phyloP scores from a whole-genome alignment of 2,888 invertebrate genomes.

The Eupithecia abbreviata region DNA sequence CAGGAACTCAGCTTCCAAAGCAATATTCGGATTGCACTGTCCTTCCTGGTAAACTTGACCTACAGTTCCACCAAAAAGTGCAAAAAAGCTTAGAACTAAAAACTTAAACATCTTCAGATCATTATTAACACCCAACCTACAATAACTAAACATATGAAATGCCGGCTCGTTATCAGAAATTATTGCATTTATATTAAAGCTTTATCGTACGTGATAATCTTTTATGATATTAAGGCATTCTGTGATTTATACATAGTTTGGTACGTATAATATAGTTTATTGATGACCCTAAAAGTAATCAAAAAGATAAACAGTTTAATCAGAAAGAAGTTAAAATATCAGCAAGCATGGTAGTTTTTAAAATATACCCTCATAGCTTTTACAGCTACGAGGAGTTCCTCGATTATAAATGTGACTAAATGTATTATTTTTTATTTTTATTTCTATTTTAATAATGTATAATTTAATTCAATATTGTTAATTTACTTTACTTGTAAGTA shows the following conservation, averaged over 20 bases:
- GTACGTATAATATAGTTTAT: background rate
- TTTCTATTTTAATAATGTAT: too few species aligned
- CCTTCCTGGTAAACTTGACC: constrained; percentile 65
- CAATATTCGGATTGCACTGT: constrained; percentile 60
- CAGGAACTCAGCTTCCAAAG: constrained; percentile 52
- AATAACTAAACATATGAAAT: constrained; percentile 59
- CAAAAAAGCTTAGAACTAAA: constrained; percentile 59
- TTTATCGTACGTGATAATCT: constrained; percentile 52
- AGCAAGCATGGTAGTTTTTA: background rate
- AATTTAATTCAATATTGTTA: too few species aligned
- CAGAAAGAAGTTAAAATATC: background rate
- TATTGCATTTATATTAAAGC: constrained; percentile 61
- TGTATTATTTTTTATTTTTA: too few species aligned
- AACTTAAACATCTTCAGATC: constrained; percentile 64
- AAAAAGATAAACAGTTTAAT: background rate
- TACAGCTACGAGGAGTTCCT: too few species aligned
- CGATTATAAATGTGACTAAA: too few species aligned
- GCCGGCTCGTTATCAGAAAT: constrained; percentile 51
- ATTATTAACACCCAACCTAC: constrained; percentile 56
- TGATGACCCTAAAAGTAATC: constrained; percentile 2
- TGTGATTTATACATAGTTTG: constrained; percentile 4
- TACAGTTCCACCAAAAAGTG: constrained; percentile 57
- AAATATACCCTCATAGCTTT: too few species aligned
- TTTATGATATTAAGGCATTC: constrained; percentile 32
- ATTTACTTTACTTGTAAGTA: too few species aligned